These are phyloP conservation scores for Beris morrisii DNA, from an alignment of 2,888 invertebrate genomes.

Conservation along the genomic window DNA sequence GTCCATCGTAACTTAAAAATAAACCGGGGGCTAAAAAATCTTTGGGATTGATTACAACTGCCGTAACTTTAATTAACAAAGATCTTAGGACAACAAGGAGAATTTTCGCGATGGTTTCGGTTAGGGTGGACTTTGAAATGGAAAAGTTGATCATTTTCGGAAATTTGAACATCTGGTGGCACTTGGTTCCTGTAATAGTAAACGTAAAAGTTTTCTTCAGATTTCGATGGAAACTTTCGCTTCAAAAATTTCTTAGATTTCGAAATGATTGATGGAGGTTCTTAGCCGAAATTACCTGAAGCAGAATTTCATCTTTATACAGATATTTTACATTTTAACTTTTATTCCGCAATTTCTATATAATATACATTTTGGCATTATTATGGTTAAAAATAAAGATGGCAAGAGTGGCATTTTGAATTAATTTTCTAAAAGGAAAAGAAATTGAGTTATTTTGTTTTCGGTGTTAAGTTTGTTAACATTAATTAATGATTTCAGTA, in stretches of 20 bases:
- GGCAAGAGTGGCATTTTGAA: too few relatives aligned
- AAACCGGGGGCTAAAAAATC: constrained; percentile 2
- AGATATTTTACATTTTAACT: too few relatives aligned
- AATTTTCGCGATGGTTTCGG: neutral
- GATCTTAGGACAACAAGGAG: neutral
- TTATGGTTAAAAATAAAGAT: too few relatives aligned
- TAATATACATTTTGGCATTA: too few relatives aligned
- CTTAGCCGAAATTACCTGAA: too few relatives aligned
- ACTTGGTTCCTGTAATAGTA: neutral
- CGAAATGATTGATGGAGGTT: neutral
- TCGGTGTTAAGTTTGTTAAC: too few relatives aligned
- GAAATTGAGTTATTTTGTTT: too few relatives aligned
- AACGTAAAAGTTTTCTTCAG: constrained; percentile 11
- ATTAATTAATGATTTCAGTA: too few relatives aligned
- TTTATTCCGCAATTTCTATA: too few relatives aligned
- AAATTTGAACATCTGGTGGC: constrained; percentile 18
- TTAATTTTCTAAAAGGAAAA: too few relatives aligned
- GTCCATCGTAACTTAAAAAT: neutral
- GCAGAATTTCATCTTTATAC: too few relatives aligned
- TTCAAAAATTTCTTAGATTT: neutral
- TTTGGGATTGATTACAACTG: constrained; percentile 5
- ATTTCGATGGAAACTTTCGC: constrained; percentile 17
- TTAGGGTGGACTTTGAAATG: neutral
- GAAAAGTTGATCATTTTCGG: constrained; percentile 25
- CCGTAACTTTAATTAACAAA: constrained; percentile 6